Evolutionary conservation across 2,888 invertebrate genomes (phyloP).

Genomic region (Cheilosia impressa): DNA sequence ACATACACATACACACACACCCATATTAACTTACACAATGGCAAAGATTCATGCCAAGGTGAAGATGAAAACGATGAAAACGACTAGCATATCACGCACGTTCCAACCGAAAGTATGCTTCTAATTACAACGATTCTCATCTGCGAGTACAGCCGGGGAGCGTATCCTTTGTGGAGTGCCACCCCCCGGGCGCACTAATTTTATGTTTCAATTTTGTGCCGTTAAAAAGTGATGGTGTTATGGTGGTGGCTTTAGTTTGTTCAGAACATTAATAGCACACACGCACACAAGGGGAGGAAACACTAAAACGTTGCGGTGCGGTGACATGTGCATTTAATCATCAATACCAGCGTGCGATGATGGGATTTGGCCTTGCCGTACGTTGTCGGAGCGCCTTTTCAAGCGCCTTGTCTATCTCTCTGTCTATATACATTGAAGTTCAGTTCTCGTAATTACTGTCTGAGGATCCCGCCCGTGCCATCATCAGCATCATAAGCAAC

Average conservation of each 20-base stretch:
- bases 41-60: slow-evolving; percentile 40
- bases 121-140: slow-evolving; percentile 68
- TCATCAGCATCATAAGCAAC: slow-evolving; percentile 66
- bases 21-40: background rate
- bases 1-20: slow-evolving; percentile 6
- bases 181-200: slow-evolving; percentile 47
- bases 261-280: slow-evolving; percentile 14
- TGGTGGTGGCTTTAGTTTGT: slow-evolving; percentile 9
- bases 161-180: background rate
- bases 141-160: slow-evolving; percentile 2
- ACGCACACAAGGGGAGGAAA: slow-evolving; percentile 19
- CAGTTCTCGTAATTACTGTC: slow-evolving; percentile 62
- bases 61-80: slow-evolving; percentile 41
- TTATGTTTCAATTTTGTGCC: slow-evolving; percentile 71
- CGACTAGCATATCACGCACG: slow-evolving; percentile 53
- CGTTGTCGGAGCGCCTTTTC: slow-evolving; percentile 38
- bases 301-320: slow-evolving; percentile 26
- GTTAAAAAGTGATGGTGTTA: slow-evolving; percentile 46
- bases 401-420: slow-evolving; percentile 4
- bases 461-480: slow-evolving; percentile 58
- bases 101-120: slow-evolving; percentile 62
- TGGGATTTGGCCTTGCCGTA: slow-evolving; percentile 29
- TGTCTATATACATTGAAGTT: slow-evolving; percentile 52
- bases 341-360: slow-evolving; percentile 43
- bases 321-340: slow-evolving; percentile 75